Percentiles rank a stretch among this genome's conserved stretches.
These are phyloP conservation scores for Pheosia gnoma DNA, from an alignment of 2,888 invertebrate genomes.

Conservation along the genomic window DNA sequence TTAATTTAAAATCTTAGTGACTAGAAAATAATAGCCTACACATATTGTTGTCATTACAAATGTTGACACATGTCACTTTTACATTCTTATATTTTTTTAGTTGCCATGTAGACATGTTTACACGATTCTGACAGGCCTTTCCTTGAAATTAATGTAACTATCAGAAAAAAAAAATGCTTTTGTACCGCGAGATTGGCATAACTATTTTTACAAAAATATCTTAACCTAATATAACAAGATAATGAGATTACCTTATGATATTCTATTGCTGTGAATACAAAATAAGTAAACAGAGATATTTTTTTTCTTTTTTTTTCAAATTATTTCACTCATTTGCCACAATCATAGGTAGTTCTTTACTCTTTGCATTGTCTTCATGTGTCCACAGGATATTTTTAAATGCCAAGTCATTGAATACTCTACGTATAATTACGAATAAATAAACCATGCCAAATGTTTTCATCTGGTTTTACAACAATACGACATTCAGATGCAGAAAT, in stretches of 20 bases:
- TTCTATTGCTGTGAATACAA: too few species aligned
- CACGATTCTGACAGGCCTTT: too few species aligned
- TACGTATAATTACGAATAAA: neutral
- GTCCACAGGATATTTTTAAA: neutral
- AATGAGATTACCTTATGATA: too few species aligned
- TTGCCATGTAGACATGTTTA: constrained; percentile 8
- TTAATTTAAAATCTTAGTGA: constrained; percentile 1
- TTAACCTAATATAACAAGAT: too few species aligned
- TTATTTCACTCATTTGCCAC: too few species aligned
- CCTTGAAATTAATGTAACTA: too few species aligned
- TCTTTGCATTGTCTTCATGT: neutral
- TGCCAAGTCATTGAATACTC: neutral
- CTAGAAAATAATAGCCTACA: neutral
- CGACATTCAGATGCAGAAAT: constrained; percentile 2
- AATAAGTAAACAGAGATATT: too few species aligned
- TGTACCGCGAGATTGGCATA: too few species aligned
- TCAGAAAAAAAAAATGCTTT: too few species aligned
- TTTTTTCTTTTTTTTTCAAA: too few species aligned
- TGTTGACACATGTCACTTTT: constrained; percentile 24
- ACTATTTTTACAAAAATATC: too few species aligned
- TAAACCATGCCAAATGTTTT: neutral
- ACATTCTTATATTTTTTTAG: constrained; percentile 10
- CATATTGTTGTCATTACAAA: constrained; percentile 8
- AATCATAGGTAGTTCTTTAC: neutral
- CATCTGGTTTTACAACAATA: neutral